These are phyloP conservation scores for Pristiophorus japonicus DNA, from an alignment of 2,113 vertebrate genomes.

Conservation along the genomic window DNA sequence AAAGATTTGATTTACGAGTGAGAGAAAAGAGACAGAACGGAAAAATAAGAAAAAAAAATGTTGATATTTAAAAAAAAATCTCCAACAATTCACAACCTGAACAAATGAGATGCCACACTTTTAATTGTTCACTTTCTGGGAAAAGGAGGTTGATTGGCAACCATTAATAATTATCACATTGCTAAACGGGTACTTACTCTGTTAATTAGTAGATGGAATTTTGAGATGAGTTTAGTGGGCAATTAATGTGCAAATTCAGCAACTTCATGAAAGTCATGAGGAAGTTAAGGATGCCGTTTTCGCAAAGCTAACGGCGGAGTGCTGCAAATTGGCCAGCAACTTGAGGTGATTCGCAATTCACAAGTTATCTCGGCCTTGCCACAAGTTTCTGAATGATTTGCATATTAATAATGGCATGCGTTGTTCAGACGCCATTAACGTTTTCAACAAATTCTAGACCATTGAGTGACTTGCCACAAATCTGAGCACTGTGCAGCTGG, in stretches of 20 bases:
- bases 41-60: too few species aligned
- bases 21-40: too few species aligned
- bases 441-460: neutral
- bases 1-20: too few species aligned
- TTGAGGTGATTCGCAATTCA: neutral
- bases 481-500: neutral
- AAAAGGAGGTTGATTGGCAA: neutral
- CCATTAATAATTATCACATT: too few species aligned
- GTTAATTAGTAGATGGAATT: too few species aligned
- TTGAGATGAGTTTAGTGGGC: neutral
- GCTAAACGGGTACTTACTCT: too few species aligned
- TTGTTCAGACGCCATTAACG: neutral
- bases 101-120: neutral
- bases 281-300: neutral
- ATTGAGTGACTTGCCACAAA: neutral
- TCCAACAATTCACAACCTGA: neutral
- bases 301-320: neutral
- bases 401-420: neutral
- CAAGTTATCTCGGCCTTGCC: neutral
- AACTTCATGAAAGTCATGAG: neutral
- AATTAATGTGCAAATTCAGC: neutral
- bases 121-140: neutral
- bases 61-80: neutral
- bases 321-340: neutral
- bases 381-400: neutral